Base-by-base conservation (phyloP, 2,888 invertebrate genomes). In the Campoplex nolae region DNA sequence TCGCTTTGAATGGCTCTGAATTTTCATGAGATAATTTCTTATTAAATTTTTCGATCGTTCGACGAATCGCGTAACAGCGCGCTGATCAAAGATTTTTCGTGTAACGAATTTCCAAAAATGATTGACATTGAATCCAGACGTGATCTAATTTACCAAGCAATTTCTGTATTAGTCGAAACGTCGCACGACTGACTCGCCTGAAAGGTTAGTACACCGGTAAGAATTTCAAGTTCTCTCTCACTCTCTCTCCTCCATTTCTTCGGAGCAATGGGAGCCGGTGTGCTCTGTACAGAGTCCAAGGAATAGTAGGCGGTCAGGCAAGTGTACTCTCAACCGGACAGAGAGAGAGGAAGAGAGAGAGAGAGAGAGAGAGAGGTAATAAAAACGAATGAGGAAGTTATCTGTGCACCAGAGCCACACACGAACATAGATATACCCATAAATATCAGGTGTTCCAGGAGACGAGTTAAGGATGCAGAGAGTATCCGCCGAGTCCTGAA, bases 161-260 rank as follows among this genome's bases (percentile, higher is more conserved):
- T 67, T 54, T 8, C 38, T 42, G 23, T 67, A 71, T 79, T 23
- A 79, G 70, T n/a, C 58, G 77, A 83, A 80, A 86, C 71, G 80
- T 83, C 73, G 51, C 62, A 70, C 23, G 23, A 23, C 58, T 68
- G 54, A 58, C 70, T 79, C 79, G 79, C 79, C 70, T 67, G 73
- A 83, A 81, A 87, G 84, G 86, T 87, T 87, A 83, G 85, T 88
- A 85, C 85, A 85, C 83, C 74, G 83, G 82, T 83, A 84, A 85
- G 85, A 83, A 80, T 83, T 79, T 76, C 78, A 71, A 76, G 48
- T 70, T 65, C 67, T 75, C 67, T 38, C 67, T 65, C 35, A 51
- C 48, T 48, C 38, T 28, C 67, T 75, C 67, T 74, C 56, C 65
- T 73, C 77, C 77, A 62, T 68, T 35, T 82, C 54, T 51, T 74